phyloP scores from a whole-genome alignment of 2,888 invertebrate species.

The Lepidochitona cinerea region DNA sequence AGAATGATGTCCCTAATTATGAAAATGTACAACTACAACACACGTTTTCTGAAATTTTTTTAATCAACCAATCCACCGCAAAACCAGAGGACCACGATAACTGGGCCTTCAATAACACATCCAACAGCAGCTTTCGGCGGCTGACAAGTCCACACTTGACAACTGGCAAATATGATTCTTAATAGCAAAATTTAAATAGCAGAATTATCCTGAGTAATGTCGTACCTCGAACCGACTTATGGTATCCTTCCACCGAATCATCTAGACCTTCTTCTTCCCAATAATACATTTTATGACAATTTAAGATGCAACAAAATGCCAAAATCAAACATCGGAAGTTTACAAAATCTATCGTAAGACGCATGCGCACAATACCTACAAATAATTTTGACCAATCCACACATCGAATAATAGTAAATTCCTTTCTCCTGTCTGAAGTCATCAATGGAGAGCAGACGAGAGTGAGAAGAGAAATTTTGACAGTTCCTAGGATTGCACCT shows the following conservation, averaged over 20 bases:
- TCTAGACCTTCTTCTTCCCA: neutral
- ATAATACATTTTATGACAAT: slow-evolving; percentile 1
- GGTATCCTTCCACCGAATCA: neutral
- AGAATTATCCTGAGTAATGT: neutral
- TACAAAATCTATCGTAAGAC: neutral
- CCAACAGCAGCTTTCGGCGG: too few species aligned
- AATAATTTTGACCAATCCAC: neutral
- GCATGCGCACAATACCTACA: neutral
- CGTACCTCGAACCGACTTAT: neutral
- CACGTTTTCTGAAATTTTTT: too few species aligned
- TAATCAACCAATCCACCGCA: too few species aligned
- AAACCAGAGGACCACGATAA: too few species aligned
- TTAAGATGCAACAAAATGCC: too few species aligned
- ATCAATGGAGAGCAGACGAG: neutral
- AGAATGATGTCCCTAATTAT: too few species aligned
- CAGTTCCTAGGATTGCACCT: too few species aligned
- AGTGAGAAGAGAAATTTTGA: neutral
- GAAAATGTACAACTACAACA: too few species aligned
- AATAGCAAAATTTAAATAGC: neutral
- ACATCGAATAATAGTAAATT: neutral
- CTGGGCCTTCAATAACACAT: too few species aligned
- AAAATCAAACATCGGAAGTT: neutral
- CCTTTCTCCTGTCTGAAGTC: neutral
- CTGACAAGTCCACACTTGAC: neutral
- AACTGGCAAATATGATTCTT: neutral